Conservation (phyloP, 2,797 vertebrate species). For the Neosalanx taihuensis region DNA sequence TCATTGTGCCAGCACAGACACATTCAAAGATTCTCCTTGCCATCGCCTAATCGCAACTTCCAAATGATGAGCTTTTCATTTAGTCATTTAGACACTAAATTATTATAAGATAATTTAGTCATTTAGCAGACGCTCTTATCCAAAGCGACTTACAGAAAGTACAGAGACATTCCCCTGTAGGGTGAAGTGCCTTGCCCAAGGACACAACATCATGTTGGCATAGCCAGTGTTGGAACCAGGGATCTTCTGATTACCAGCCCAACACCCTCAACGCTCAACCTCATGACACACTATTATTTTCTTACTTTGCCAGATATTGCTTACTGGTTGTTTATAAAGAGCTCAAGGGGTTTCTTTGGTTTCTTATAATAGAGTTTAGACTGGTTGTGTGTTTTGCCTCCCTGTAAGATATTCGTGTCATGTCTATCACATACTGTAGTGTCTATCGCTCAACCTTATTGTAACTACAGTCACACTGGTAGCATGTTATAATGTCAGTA, state of each 20-base stretch:
- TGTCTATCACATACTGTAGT: background rate
- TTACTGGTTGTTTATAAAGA: background rate
- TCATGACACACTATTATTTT: background rate
- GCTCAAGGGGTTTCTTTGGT: background rate
- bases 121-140: too few relatives aligned
- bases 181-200: too few relatives aligned
- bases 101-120: too few relatives aligned
- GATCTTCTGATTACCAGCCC: too few relatives aligned
- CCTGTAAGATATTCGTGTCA: background rate
- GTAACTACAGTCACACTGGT: too few relatives aligned
- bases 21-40: constrained; percentile 36
- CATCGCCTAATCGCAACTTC: constrained; percentile 12
- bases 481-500: too few relatives aligned
- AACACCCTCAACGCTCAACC: too few relatives aligned
- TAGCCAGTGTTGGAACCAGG: too few relatives aligned
- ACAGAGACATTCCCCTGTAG: too few relatives aligned
- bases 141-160: too few relatives aligned
- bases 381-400: background rate
- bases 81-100: background rate
- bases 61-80: constrained; percentile 33
- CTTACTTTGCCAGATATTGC: background rate
- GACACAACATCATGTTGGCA: too few relatives aligned
- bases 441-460: background rate
- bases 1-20: constrained; percentile 28
- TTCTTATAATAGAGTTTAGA: background rate